Percentiles rank a stretch among this genome's conserved stretches.
Conservation (phyloP, 2,797 vertebrate species). For the Pseudochirops cupreus region DNA sequence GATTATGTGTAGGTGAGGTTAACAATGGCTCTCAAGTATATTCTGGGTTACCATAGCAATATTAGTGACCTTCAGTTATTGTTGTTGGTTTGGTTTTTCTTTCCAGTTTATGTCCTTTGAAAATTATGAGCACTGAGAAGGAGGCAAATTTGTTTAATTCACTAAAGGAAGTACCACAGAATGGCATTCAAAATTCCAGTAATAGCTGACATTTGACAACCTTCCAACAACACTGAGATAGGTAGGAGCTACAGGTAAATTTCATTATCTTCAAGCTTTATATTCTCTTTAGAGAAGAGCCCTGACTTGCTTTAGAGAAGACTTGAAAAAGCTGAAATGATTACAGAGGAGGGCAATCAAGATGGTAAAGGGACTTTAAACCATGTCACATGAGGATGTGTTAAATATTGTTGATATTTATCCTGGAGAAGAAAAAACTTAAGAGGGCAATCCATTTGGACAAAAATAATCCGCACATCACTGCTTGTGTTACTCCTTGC, state of each 20-base stretch:
- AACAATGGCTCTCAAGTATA: slow-evolving; percentile 35
- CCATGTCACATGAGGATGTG: not conserved
- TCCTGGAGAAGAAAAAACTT: not conserved
- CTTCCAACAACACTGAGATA: not conserved
- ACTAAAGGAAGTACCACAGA: not conserved
- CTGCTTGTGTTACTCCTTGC: not conserved
- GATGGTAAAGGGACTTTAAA: not conserved
- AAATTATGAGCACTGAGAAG: not conserved
- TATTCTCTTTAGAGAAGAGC: not conserved
- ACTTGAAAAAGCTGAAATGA: not conserved
- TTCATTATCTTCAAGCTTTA: not conserved
- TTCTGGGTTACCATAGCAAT: not conserved
- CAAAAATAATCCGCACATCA: not conserved
- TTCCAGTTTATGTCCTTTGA: not conserved
- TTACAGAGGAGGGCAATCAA: not conserved
- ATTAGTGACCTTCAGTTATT: not conserved
- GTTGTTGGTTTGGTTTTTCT: not conserved
- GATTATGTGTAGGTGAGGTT: not conserved
- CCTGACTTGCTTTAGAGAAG: not conserved
- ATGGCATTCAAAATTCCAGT: not conserved
- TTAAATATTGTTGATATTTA: not conserved
- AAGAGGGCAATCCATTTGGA: not conserved
- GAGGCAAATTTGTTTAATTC: not conserved
- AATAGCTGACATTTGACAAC: not conserved
- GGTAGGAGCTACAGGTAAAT: not conserved